Evolutionary conservation across 2,888 invertebrate species (phyloP).

Genomic region (Hypomecis punctinalis): DNA sequence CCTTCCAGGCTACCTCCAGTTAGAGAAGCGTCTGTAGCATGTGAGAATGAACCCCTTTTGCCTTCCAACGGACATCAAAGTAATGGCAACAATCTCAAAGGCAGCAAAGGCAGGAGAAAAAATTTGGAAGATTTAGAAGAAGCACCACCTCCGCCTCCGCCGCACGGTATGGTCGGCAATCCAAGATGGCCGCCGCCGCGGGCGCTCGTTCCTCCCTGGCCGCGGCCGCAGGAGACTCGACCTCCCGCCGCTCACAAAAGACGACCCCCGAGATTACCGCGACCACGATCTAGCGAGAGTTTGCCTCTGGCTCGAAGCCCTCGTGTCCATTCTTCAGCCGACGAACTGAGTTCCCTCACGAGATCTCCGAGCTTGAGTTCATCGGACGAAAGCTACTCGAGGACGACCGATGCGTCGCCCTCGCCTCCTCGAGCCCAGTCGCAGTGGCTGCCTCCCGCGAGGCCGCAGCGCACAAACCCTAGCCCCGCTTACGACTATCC

Average conservation of each 20-base stretch:
- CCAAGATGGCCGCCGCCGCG: conserved; percentile 81
- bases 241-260: conserved; percentile 73
- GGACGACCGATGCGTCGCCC: conserved; percentile 89
- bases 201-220: conserved; percentile 87
- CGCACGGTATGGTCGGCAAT: conserved; percentile 74
- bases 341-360: conserved; percentile 92
- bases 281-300: conserved; percentile 89
- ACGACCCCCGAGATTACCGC: conserved; percentile 80
- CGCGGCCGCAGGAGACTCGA: conserved; percentile 81
- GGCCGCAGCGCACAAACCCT: conserved; percentile 79
- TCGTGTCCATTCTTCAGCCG: conserved; percentile 91
- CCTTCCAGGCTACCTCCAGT: conserved; percentile 84
- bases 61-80: conserved; percentile 72
- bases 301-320: conserved; percentile 85
- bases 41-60: conserved; percentile 86
- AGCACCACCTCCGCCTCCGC: conserved; percentile 86
- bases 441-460: conserved; percentile 79
- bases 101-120: conserved; percentile 79
- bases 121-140: conserved; percentile 70
- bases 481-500: conserved; percentile 85
- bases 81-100: conserved; percentile 72
- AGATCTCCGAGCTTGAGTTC: conserved; percentile 93
- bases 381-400: conserved; percentile 93
- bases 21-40: conserved; percentile 83
- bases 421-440: conserved; percentile 84